Evolutionary conservation across 2,113 vertebrate species (phyloP), one percentile per base, ranked within the genome.

Genomic region (Ptychochromis oligacanthus): DNA sequence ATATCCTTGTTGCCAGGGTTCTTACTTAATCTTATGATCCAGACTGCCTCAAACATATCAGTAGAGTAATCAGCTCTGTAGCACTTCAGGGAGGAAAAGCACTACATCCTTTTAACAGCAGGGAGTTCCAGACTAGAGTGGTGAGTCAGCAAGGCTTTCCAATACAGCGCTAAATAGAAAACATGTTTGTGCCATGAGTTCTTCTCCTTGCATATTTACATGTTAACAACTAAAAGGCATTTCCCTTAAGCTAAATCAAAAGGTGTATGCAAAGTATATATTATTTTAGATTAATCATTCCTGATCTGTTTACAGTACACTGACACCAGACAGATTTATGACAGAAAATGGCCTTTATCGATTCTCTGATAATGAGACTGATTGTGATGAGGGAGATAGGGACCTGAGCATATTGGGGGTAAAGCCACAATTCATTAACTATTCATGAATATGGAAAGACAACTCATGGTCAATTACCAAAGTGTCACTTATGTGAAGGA

Each of bases 361-460:
- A 95, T 93, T 86, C 31, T 80, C 31, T 60, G 10, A 84, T 93
- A 83, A 88, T 87, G 90, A 92, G 80, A 79, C 81, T 80, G 84
- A 87, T 88, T 90, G 88, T 65, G 86, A 88, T 64, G 82, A 86
- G 86, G 67, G 81, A 61, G 78, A 82, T 67, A 77, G 85, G 70
- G 74, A 85, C 36, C 64, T 1, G n/a, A 75, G 56, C 38, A 83
- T 80, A 72, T 57, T 56, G 46, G 17, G 58, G 55, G n/a, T 24
- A 46, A 58, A 75, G 72, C 80, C 84, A 85, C 75, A 80, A 79
- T 14, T 92, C 87, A 94, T 95, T 86, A 94, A 94, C 38, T 92
- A 95, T 94, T 89, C 88, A 94, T 93, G 89, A 93, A 79, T 65
- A 89, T 84, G 80, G 88, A 93, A 80, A 91, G 90, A 90, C 79